phyloP scores from a whole-genome alignment of 2,888 invertebrate species.

The Gymnoscelis rufifasciata region DNA sequence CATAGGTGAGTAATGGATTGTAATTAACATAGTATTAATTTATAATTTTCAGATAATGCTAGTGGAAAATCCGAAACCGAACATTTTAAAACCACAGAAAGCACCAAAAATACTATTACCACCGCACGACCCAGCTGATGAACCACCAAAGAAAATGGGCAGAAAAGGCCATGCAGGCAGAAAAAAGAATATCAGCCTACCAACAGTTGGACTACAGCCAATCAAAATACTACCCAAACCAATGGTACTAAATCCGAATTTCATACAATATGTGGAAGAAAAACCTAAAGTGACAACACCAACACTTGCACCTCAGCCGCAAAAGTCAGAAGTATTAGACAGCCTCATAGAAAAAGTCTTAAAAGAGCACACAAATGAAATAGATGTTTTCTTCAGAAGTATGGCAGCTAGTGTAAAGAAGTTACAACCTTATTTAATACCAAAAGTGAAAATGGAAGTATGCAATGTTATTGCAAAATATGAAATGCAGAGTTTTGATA shows the following conservation, averaged over 20 bases:
- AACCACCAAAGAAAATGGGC: slow-evolving; percentile 58
- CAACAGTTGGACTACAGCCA: slow-evolving; percentile 53
- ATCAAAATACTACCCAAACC: slow-evolving; percentile 72
- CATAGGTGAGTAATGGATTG: no score
- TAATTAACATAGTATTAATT: no score
- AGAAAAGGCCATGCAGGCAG: slow-evolving; percentile 50
- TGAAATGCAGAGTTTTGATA: slow-evolving; percentile 73
- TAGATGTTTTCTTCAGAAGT: slow-evolving; percentile 71
- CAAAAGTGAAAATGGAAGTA: slow-evolving; percentile 75
- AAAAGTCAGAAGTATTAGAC: slow-evolving; percentile 57
- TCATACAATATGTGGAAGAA: slow-evolving; percentile 61
- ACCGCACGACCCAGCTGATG: slow-evolving; percentile 31
- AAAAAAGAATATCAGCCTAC: slow-evolving; percentile 49
- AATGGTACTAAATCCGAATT: slow-evolving; percentile 55
- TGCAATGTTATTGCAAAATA: slow-evolving; percentile 74
- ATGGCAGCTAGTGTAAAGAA: slow-evolving; percentile 75
- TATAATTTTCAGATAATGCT: slow-evolving; percentile 58
- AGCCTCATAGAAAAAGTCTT: slow-evolving; percentile 67
- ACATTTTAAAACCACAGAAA: slow-evolving; percentile 33
- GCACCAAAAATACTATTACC: slow-evolving; percentile 44
- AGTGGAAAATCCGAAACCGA: slow-evolving; percentile 43
- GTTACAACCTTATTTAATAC: slow-evolving; percentile 68
- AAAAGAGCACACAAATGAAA: slow-evolving; percentile 71
- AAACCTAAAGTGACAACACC: slow-evolving; percentile 33
- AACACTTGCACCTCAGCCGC: slow-evolving; percentile 17